Evolutionary conservation across 2,888 invertebrate genomes (phyloP), one percentile per base, ranked within the genome.

Genomic region (Chaetoderma sp.): DNA sequence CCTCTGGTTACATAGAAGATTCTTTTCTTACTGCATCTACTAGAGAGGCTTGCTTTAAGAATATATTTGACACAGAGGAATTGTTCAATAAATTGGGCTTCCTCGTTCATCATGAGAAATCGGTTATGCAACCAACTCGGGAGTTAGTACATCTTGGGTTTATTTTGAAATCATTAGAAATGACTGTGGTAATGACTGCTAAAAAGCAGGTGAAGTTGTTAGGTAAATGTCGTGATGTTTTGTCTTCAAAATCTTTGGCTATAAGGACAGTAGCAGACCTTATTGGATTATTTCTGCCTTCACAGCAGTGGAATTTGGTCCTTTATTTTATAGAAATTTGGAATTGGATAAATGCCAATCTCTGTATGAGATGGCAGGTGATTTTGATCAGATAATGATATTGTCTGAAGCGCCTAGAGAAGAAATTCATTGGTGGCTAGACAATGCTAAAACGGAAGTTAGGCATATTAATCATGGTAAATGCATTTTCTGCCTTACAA

Each of bases 1-100:
- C 36, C 50, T 25, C 44, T 13, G 64, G 59, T 4, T 71, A 68
- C 33, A 67, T 71, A 58, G 68, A 71, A 67, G 71, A 71, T 28
- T 59, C 28, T 18, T 45, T 58, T 5, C 18, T 68, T 4, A 5
- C 13, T 13, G 63, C 44, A 16, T 56, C 47, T 10, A 55, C 59
- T 16, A 42, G 27, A 2, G 42, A 44, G n/a, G 44, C 39, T 25
- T 63, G 63, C 36, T 25, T 18, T 0, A 28, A 13, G 3, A 60
- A 62, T 27, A 32, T 65, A 10, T 4, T 13, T 4, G 55, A 33
- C 10, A 65, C 54, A 4, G 23, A 61, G 4, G 16, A 36, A 1
- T 27, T 59, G 39, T 30, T 70, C 27, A 63, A 60, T 13, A 25
- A 54, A 18, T n/a, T 65, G 16, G 67, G 67, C 13, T 67, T 72